Evolutionary conservation across 2,888 invertebrate genomes (phyloP), one percentile per base, ranked within the genome.

Genomic region (Rhingia rostrata): DNA sequence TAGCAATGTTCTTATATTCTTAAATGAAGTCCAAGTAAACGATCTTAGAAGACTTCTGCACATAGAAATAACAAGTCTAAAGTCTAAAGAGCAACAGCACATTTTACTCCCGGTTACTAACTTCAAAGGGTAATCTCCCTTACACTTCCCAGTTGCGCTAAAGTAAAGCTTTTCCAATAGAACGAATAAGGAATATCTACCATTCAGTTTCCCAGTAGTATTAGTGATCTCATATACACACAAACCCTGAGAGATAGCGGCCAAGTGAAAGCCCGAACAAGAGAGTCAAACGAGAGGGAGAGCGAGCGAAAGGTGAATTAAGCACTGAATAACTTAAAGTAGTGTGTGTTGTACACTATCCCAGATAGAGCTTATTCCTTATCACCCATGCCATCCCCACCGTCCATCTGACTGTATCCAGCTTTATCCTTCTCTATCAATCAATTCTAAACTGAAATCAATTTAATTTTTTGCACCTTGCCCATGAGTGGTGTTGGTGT

Each of bases 381-480:
- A 32, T 53, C 9, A 43, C 9, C 12, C 49, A 58, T 51, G 6
- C 33, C 41, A 41, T 51, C 10, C 30, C 53, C 3, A 9, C 7
- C 30, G n/a, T 2, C 10, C 9, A 22, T 33, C 22, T 41, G 6
- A 39, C 47, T 10, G 3, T 14, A 9, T 35, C 43, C 54, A 70
- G 41, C 43, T 37, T 45, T 60, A 60, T 58, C 33, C 66, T 22
- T 22, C 22, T 22, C 64, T 66, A 61, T 67, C 67, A 73, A 80
- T 74, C 66, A 74, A 74, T 67, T 67, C 60, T 47, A 54, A 74
- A 74, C 41, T 54, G 41, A 60, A 80, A 74, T 67, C 41, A 47
- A 66, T 43, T 47, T 37, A 5, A 7, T 14, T 45, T 61, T 61
- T 54, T 60, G 9, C 39, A 54, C 45, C 4, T 9, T 49, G 4